A percentile compares a stretch with the other conserved stretches of the same genome.
Conservation (phyloP, 2,888 invertebrate species). For the Alloplasta piceator region DNA sequence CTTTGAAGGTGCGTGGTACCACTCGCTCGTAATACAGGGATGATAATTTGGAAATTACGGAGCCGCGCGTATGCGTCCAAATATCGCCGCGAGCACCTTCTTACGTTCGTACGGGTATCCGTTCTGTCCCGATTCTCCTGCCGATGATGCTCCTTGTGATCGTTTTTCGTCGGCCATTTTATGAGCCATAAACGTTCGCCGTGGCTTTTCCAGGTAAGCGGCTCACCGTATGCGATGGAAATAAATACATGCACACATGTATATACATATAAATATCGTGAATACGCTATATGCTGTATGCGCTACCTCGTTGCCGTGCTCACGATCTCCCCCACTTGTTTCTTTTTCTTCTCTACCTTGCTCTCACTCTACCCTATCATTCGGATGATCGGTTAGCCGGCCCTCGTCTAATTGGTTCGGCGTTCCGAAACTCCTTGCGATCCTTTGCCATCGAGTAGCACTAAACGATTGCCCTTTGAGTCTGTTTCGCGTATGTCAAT, state of each 20-base stretch:
- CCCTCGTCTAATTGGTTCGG: slow-evolving; percentile 65
- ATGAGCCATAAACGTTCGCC: slow-evolving; percentile 69
- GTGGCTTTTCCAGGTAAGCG: slow-evolving; percentile 68
- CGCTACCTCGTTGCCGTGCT: slow-evolving; percentile 62
- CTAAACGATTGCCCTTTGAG: slow-evolving; percentile 17
- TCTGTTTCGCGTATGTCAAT: slow-evolving; percentile 21
- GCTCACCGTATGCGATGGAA: slow-evolving; percentile 60
- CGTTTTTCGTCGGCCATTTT: slow-evolving; percentile 69
- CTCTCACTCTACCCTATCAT: slow-evolving; percentile 66
- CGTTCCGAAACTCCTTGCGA: slow-evolving; percentile 52
- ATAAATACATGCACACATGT: slow-evolving; percentile 63
- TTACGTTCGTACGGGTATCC: slow-evolving; percentile 65
- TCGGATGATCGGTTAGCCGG: slow-evolving; percentile 67
- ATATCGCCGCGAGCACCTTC: slow-evolving; percentile 62
- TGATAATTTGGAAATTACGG: slow-evolving; percentile 69
- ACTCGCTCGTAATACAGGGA: slow-evolving; percentile 36
- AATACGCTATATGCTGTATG: slow-evolving; percentile 4
- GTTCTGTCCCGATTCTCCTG: slow-evolving; percentile 59
- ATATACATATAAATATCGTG: slow-evolving; percentile 10
- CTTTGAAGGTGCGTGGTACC: slow-evolving; percentile 38
- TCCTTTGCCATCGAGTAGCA: slow-evolving; percentile 41
- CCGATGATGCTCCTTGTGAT: slow-evolving; percentile 54
- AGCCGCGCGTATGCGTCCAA: slow-evolving; percentile 62
- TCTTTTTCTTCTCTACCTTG: slow-evolving; percentile 16
- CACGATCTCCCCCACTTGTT: slow-evolving; percentile 41